Evolutionary conservation across 2,797 vertebrate species (phyloP), one percentile per base, ranked within the genome.

Genomic region (Crax fasciolata): DNA sequence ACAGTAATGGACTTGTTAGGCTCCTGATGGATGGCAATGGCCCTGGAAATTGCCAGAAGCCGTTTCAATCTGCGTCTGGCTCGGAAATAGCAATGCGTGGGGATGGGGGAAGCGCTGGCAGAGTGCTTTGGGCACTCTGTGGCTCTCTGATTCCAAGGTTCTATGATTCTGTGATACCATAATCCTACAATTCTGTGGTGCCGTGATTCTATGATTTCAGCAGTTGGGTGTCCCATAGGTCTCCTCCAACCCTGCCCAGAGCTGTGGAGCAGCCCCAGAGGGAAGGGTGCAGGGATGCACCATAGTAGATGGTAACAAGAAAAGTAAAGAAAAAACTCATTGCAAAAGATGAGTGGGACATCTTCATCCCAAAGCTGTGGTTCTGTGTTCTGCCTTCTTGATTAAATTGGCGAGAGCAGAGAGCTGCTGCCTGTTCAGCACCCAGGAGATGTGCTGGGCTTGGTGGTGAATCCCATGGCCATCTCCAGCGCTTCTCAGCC

Each of bases 31-130:
- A 95, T 89, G 81, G 84, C 30, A 4, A 55, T 24, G 74, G 87
- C 93, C 81, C 57, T 39, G 87, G 90, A 84, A 86, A 91, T 73
- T 48, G 93, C 94, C 93, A 93, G 94, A 67, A 90, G 94, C 90
- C 27, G 6, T 89, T 95, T 77, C 87, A 80, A 2, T 86, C 84
- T 43, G 55, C 30, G 84, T 10, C 84, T 48, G 73, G 68, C 84
- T 89, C 65, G 35, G 87, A 73, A 78, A 57, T 62, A 13, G 91
- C 74, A 32, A 0, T 2, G 48, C 52, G 4, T 6, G 24, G 23
- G 59, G 72, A 15, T 0, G 8, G 51, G 54, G 66, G 68, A 27
- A 55, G 54, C 0, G 5, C 57, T 49, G 79, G 35, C 61, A 44
- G 39, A 58, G 14, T 12, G 2, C 43, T 71, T 30, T 3, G 67